phyloP scores from a whole-genome alignment of 2,113 vertebrate genomes.

The Hippolais icterina region DNA sequence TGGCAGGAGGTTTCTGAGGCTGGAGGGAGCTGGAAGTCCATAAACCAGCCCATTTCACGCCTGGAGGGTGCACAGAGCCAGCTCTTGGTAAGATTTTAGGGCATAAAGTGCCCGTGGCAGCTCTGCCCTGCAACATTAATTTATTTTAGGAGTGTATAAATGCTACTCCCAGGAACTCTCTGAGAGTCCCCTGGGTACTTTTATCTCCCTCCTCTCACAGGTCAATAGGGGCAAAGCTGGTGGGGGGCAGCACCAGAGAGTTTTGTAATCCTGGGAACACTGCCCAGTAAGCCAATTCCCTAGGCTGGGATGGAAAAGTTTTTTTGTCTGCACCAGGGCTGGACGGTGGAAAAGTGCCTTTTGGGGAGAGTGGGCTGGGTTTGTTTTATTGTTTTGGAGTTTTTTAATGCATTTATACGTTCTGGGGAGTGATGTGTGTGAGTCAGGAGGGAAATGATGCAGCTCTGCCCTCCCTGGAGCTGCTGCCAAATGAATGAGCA shows the following conservation, averaged over 20 bases:
- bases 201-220: background rate
- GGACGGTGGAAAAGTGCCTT: background rate
- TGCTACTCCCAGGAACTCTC: background rate
- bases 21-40: background rate
- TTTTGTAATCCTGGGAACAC: background rate
- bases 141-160: background rate
- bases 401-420: fast-evolving
- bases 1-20: background rate
- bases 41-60: background rate
- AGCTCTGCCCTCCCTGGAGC: fast-evolving
- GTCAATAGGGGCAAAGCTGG: background rate
- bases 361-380: fast-evolving
- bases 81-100: background rate
- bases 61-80: background rate
- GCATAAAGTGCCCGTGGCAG: background rate
- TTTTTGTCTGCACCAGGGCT: background rate
- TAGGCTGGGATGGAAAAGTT: background rate
- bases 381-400: background rate
- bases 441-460: background rate
- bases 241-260: background rate
- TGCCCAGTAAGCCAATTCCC: background rate
- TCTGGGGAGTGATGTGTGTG: background rate
- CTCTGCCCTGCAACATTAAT: background rate
- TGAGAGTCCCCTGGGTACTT: background rate
- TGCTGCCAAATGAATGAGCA: background rate